phyloP scores from a whole-genome alignment of 2,797 vertebrate species.

The Gambelia wislizenii region DNA sequence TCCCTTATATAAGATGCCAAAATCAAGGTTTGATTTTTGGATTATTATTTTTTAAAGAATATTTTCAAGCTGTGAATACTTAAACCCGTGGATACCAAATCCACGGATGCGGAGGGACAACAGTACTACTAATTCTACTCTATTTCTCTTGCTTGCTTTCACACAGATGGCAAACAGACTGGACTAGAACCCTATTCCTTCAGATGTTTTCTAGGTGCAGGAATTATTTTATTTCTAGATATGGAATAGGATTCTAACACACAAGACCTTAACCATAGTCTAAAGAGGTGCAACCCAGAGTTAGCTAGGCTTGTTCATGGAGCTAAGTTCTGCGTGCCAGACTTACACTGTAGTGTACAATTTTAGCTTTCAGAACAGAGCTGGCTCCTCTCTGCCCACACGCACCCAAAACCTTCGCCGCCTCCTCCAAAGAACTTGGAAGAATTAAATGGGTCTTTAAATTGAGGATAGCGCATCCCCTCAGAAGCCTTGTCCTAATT shows the following conservation, averaged over 20 bases:
- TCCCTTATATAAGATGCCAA: no score
- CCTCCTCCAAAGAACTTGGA: constrained; percentile 36
- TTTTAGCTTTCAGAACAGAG: background rate
- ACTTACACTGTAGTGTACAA: no score
- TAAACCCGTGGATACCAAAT: no score
- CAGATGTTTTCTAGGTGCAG: background rate
- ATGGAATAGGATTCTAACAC: background rate
- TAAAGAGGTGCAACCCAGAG: background rate
- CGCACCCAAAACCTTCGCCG: constrained; percentile 42
- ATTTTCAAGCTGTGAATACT: no score
- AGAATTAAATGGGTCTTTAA: constrained; percentile 43
- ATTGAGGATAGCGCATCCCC: constrained; percentile 31
- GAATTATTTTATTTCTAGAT: background rate
- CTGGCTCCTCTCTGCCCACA: background rate
- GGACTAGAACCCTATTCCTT: background rate
- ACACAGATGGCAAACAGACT: background rate
- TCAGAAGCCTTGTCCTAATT: constrained; percentile 47
- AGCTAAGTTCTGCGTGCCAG: no score
- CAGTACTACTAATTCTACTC: no score
- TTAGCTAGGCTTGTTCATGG: no score
- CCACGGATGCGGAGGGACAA: no score
- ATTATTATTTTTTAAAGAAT: no score
- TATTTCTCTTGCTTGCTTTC: no score
- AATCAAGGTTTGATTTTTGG: no score
- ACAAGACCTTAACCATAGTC: background rate